Evolutionary conservation across 2,797 vertebrate species (phyloP), one percentile per base, ranked within the genome.

Genomic region (Rousettus madagascariensis): DNA sequence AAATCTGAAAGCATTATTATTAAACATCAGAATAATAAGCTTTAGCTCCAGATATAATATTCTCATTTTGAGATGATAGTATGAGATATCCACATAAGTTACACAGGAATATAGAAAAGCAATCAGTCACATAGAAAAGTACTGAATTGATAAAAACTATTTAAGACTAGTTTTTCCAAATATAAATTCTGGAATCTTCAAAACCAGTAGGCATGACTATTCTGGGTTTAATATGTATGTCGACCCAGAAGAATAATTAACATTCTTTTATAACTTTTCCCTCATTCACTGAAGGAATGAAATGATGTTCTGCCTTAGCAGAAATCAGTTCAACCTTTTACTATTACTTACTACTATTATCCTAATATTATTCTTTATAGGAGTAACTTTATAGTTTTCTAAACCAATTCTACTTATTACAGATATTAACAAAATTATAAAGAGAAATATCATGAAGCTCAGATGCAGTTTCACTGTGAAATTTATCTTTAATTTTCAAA

Each of bases 401-500:
- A 93, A 51, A 38, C 10, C 36, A 89, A n/a, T 55, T 43, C 28
- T 41, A 66, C 5, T 8, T 28, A 77, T 38, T 87, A 69, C 20
- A 71, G 53, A 85, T 72, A 19, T 77, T 66, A 63, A 33, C 28
- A 57, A 94, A 65, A 46, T 69, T 51, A 20, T 9, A 90, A 59
- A 7, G 26, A 57, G 75, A 43, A 59, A 65, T 26, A 24, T 20
- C 8, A 55, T 63, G 82, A 72, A 80, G 16, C 17, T 82, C 51
- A 59, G 53, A 43, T 49, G 53, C 2, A 41, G 24, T 46, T 49
- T 53, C 55, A 65, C 28, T 55, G 51, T 84, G 59, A 87, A 79
- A 84, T 41, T 57, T 63, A 82, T 55, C 68, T 69, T 41, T 20
- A 65, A 4, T 84, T 89, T 88, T 92, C 85, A 72, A 90, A 59